These are phyloP conservation scores for Oryzias sinensis DNA, from an alignment of 2,797 vertebrate species.

Conservation along the genomic window DNA sequence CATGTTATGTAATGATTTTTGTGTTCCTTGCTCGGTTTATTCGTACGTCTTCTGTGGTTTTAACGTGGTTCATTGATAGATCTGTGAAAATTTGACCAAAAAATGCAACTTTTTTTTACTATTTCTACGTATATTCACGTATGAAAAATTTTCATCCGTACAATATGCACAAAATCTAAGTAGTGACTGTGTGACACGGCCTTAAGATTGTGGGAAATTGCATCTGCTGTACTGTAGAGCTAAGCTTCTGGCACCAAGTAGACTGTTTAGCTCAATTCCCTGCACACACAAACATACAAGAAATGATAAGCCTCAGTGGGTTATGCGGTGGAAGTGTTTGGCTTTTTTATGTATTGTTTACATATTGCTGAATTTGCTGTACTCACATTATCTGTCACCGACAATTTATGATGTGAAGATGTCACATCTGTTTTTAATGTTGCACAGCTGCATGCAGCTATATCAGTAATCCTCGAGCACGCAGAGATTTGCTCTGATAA, in stretches of 20 bases:
- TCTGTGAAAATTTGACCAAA: too few species aligned
- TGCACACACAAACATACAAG: slow-evolving; percentile 33
- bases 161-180: too few species aligned
- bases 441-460: slow-evolving; percentile 65
- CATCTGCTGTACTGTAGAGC: slow-evolving; percentile 16
- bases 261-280: slow-evolving; percentile 43
- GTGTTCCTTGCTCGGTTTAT: too few species aligned
- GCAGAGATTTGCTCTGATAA: slow-evolving; percentile 74
- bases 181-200: too few species aligned
- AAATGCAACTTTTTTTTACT: too few species aligned
- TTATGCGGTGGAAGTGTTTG: slow-evolving; percentile 45
- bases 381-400: slow-evolving; percentile 45
- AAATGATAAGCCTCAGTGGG: slow-evolving; percentile 43
- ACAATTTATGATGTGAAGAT: slow-evolving; percentile 61
- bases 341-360: slow-evolving; percentile 54
- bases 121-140: too few species aligned
- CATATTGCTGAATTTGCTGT: slow-evolving; percentile 46
- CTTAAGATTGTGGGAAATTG: neutral
- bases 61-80: too few species aligned
- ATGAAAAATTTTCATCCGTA: too few species aligned
- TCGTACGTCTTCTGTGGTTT: too few species aligned
- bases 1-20: too few species aligned
- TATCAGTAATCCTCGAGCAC: slow-evolving; percentile 68
- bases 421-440: slow-evolving; percentile 76
- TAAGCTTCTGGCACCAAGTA: slow-evolving; percentile 30